Evolutionary conservation across 2,888 invertebrate species (phyloP), one percentile per base, ranked within the genome.

Genomic region (Tenthredo notha): DNA sequence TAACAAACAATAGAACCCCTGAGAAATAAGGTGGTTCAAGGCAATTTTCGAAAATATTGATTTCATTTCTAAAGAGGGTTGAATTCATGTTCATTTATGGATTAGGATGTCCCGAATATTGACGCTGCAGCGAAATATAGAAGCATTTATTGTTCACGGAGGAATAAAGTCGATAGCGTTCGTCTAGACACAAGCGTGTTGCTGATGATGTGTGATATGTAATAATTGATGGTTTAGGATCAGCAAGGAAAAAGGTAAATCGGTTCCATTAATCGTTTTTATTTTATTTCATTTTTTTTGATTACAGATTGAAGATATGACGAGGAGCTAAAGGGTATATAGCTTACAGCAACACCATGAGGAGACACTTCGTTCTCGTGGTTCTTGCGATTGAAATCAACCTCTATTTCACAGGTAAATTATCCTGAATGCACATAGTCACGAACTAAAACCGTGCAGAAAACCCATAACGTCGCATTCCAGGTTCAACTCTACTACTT

Each of bases 331-430:
- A 90, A 86, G 50, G 25, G 67, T 33, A 37, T 47, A n/a, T 7
- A 54, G 21, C 29, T 18, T 65, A 43, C 65, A 21, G 61, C 80
- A 75, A 77, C 85, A 91, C 85, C 88, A 92, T 92, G 92, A 90
- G 89, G 89, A 88, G 90, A 86, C 85, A 89, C 25, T 86, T 92
- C 77, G 89, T 92, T 83, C 86, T 91, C 82, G 88, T 88, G 85
- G 89, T 89, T 86, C 89, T 92, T 74, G 88, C 89, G 86, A 87
- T 92, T 85, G 90, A 92, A 87, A 88, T 90, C 85, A 90, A 92
- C 80, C 89, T 91, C 82, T 90, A 91, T 65, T 89, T 92, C 70
- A 89, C 86, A 86, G 92, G 92, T 92, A 87, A 89, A 88, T 74
- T 80, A 80, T 61, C n/a, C 58, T 37, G 61, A 80, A 50, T 77